These are phyloP conservation scores for Probosciger aterrimus DNA, from an alignment of 2,113 vertebrate species.

Conservation along the genomic window DNA sequence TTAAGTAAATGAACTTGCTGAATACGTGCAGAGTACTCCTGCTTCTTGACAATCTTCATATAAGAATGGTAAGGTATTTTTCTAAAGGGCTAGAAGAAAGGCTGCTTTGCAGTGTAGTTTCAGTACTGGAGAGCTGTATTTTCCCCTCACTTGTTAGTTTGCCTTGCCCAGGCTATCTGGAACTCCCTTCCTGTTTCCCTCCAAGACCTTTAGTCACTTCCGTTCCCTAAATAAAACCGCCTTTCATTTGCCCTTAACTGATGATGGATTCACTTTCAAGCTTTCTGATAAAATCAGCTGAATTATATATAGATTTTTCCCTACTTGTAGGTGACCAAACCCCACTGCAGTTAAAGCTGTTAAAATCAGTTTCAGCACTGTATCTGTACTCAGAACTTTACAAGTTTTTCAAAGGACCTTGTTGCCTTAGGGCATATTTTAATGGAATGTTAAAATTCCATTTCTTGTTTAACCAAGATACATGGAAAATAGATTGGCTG, in stretches of 20 bases:
- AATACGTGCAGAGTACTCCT: background rate
- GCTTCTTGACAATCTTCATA: background rate
- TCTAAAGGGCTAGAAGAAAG: background rate
- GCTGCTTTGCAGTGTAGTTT: background rate
- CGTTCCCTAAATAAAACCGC: constrained; percentile 20
- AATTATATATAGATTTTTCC: background rate
- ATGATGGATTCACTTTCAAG: constrained; percentile 5
- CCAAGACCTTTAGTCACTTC: constrained; percentile 53
- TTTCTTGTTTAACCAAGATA: background rate
- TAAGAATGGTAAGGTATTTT: background rate
- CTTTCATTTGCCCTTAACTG: constrained; percentile 29
- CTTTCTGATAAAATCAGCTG: constrained; percentile 5
- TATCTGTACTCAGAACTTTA: background rate
- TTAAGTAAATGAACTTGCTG: background rate
- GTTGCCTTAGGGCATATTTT: background rate
- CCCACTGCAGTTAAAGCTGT: background rate
- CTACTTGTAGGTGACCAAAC: background rate
- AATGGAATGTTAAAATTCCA: background rate
- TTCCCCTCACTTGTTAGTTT: background rate
- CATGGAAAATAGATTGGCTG: background rate
- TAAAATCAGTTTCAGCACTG: background rate
- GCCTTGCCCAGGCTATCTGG: constrained; percentile 6
- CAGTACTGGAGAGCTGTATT: background rate
- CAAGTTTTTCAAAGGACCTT: background rate
- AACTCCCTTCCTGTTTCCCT: constrained; percentile 53